Conservation (phyloP, 2,113 vertebrate species). For the Lampris megalopsis region DNA sequence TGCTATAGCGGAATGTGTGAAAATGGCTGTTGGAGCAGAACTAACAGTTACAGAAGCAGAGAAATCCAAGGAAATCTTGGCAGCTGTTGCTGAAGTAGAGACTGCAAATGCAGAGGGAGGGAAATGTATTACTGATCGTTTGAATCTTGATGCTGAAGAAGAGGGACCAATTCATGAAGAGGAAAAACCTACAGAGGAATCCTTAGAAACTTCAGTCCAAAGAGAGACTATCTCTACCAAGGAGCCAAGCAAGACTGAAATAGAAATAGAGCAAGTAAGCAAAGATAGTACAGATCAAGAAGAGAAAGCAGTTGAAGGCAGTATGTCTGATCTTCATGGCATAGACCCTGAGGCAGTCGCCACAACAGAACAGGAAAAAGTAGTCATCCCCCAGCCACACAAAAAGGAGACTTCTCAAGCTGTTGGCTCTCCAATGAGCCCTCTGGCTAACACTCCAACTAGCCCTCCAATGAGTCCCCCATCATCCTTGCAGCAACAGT, state of each 20-base stretch:
- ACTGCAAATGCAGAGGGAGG: not conserved
- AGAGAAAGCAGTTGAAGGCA: constrained; percentile 21
- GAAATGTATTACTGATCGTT: constrained; percentile 15
- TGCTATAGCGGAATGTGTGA: not conserved
- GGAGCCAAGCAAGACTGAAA: constrained; percentile 12
- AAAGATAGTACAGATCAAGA: not conserved
- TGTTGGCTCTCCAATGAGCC: constrained; percentile 19
- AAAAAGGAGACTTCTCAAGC: constrained; percentile 21
- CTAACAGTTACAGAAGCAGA: constrained; percentile 3
- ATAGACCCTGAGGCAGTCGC: not conserved
- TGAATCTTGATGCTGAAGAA: constrained; percentile 3
- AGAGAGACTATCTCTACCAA: constrained; percentile 4
- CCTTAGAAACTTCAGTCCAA: constrained; percentile 6
- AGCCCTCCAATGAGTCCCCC: constrained; percentile 3
- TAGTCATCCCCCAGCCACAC: constrained; percentile 4
- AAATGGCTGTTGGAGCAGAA: constrained; percentile 11
- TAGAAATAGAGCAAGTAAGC: too few species aligned
- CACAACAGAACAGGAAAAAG: constrained; percentile 30
- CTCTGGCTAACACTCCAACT: not conserved
- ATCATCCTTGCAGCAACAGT: constrained; percentile 48
- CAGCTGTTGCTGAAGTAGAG: not conserved
- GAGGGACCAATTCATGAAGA: not conserved
- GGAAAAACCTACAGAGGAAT: constrained; percentile 25
- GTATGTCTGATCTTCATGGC: too few species aligned
- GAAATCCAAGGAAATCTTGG: constrained; percentile 13